phyloP scores from a whole-genome alignment of 2,113 vertebrate species.

The Merops nubicus region DNA sequence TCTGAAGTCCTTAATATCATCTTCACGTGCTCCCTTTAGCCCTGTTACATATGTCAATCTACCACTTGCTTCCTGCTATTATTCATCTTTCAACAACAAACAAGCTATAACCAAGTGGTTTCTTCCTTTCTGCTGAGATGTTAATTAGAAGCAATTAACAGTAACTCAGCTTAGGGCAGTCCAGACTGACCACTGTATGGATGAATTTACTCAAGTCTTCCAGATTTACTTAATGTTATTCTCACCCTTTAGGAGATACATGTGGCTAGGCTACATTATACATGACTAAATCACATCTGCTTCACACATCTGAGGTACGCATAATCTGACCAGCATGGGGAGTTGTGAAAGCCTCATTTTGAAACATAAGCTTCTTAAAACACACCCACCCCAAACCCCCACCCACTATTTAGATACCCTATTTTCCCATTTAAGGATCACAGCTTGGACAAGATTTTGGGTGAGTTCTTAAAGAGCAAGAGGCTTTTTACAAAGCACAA shows the following conservation, averaged over 20 bases:
- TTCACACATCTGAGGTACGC: not conserved
- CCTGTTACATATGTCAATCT: not conserved
- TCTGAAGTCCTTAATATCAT: not conserved
- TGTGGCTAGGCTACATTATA: not conserved
- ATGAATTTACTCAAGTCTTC: not conserved
- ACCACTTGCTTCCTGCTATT: not conserved
- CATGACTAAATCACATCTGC: not conserved
- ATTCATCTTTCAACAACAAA: not conserved
- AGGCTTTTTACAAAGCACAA: not conserved
- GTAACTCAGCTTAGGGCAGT: not conserved
- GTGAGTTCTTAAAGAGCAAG: not conserved
- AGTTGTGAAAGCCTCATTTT: conserved; percentile 20
- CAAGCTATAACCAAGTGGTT: not conserved
- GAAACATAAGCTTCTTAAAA: conserved; percentile 24
- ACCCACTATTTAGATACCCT: not conserved
- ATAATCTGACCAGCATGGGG: not conserved
- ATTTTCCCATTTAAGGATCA: not conserved
- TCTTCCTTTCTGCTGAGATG: not conserved
- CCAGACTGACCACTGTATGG: not conserved
- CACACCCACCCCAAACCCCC: not conserved
- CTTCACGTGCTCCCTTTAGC: not conserved
- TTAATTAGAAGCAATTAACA: not conserved
- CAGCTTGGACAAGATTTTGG: not conserved
- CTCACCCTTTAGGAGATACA: not conserved
- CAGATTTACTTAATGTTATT: not conserved